These are phyloP conservation scores for Matsumyia berberina DNA, from an alignment of 2,888 invertebrate species.

Conservation along the genomic window DNA sequence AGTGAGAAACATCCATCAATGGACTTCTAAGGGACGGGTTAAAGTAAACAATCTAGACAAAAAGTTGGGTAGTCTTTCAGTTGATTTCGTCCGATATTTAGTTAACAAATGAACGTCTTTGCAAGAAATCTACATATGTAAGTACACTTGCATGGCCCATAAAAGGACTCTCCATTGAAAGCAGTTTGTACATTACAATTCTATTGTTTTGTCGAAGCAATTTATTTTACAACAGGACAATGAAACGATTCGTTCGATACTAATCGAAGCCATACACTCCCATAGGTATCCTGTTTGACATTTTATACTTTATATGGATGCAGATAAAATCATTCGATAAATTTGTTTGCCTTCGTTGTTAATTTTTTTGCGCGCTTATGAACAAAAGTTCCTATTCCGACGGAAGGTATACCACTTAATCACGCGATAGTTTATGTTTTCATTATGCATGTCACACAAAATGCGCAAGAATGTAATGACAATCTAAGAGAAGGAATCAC, in stretches of 20 bases:
- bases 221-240: background rate
- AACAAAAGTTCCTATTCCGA: background rate
- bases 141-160: too few species aligned
- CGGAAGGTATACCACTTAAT: background rate
- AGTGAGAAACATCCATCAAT: too few species aligned
- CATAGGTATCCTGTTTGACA: slow-evolving; percentile 4
- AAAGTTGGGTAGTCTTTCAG: too few species aligned
- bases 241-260: background rate
- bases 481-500: background rate
- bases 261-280: background rate
- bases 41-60: too few species aligned
- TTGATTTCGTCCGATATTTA: too few species aligned
- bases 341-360: background rate
- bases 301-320: background rate
- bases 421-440: background rate
- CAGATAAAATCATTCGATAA: background rate
- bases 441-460: background rate
- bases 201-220: background rate
- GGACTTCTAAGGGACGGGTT: too few species aligned
- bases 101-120: too few species aligned
- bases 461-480: background rate
- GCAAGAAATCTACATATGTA: too few species aligned
- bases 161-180: too few species aligned
- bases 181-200: background rate
- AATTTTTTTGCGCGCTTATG: background rate